These are phyloP conservation scores for Rhizoglyphus robini DNA, from an alignment of 1,140 invertebrate species.

Conservation along the genomic window DNA sequence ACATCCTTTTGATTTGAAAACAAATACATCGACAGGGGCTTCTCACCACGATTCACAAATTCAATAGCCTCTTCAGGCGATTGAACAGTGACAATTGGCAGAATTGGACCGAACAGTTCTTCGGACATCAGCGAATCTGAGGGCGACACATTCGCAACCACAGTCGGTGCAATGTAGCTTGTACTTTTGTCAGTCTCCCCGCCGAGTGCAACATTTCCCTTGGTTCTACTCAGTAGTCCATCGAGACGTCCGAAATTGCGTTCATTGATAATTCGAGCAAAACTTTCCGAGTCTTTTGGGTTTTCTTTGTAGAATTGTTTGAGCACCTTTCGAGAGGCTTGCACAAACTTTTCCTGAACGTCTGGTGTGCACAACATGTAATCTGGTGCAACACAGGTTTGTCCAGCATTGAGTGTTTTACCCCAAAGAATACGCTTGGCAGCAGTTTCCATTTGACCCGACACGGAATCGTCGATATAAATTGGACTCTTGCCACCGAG, in stretches of 20 bases:
- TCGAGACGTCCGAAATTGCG: constrained; percentile 49
- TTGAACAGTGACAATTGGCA: constrained; percentile 36
- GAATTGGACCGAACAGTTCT: constrained; percentile 41
- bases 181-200: constrained; percentile 32
- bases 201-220: constrained; percentile 30
- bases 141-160: constrained; percentile 32
- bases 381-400: too few relatives aligned
- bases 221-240: constrained; percentile 4
- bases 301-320: constrained; percentile 71
- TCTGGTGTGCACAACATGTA: constrained; percentile 73
- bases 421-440: constrained; percentile 83
- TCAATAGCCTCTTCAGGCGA: constrained; percentile 30
- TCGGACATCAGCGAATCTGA: constrained; percentile 35
- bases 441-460: constrained; percentile 50
- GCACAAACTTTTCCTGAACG: constrained; percentile 39
- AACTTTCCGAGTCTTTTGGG: constrained; percentile 60
- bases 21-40: constrained; percentile 28
- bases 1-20: constrained; percentile 25
- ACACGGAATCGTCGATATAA: constrained; percentile 61
- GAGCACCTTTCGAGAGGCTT: constrained; percentile 40
- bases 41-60: constrained; percentile 28
- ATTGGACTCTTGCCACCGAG: constrained; percentile 72
- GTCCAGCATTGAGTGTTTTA: constrained; percentile 81
- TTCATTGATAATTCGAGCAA: constrained; percentile 68
- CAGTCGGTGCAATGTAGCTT: constrained; percentile 33